Base-by-base conservation (phyloP, 2,797 vertebrate species). In the Pogoniulus pusillus region DNA sequence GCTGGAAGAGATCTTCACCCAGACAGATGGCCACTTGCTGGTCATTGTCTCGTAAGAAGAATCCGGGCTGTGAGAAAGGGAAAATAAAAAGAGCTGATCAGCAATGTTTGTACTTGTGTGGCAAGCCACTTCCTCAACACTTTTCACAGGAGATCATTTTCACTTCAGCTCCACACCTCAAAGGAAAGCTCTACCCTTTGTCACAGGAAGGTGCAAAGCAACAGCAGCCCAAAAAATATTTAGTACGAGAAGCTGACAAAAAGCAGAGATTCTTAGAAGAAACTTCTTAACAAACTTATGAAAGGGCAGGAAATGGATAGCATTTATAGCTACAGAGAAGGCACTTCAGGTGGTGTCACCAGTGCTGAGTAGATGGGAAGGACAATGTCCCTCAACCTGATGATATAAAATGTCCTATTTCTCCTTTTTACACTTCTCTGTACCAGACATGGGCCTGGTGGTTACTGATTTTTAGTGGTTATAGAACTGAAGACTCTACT, bases 1-100 rank as follows among this genome's bases (percentile, higher is more conserved):
- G 95, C 98, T 99, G 95, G 99, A 99, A 19, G 98, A 98, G 66
- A 99, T 99, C 97, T 99, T 99, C 97, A 99, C 99, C 99, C 99
- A 99, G 76, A 99, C 99, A 0, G 99, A 98, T 0, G 99, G 99
- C 99, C 99, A 99, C 63, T 98, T 98, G 96, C 99, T 99, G 57
- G 98, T 99, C 98, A 99, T 99, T 3, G 96, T 97, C 95, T 98
- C 97, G 0, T 98, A 99, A 30, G 97, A 97, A 69, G 99, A 97
- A 87, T 99, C 98, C 2, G 99, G 99, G 92, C 99, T 99, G 96
- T 17, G 58, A 91, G 83, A 58, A 35, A 53, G 75, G 30, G 4
- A 49, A 60, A 17, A 49, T 30, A 16, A 39, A 57, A 69, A 54
- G 29, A 63, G 3, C 8, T 43, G 2, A 7, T 3, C 16, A 70